Base-by-base conservation (phyloP, 37 sponge, comb jelly and placozoan genomes). In the Chondrilla cf. caribensis region DNA sequence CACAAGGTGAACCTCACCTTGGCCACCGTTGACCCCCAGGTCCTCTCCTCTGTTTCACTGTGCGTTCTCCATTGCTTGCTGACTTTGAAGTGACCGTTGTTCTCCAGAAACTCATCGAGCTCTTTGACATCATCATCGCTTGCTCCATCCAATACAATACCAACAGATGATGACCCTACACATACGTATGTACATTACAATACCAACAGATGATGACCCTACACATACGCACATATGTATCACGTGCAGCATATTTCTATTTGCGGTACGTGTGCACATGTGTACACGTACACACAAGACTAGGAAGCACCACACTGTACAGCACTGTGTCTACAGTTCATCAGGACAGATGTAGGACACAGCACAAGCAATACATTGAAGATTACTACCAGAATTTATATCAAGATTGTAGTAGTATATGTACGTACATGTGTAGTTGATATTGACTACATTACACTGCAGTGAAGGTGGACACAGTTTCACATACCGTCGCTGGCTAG, bases 401-500 rank as follows among this genome's bases (percentile, higher is more conserved):
- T 22, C 68, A 66, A 25, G 18, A 28, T 11, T 25, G n/a, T n/a
- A n/a, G n/a, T n/a, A n/a, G n/a, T n/a, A n/a, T n/a, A n/a, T n/a
- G n/a, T n/a, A n/a, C 18, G 18, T 21, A 55, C 58, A 55, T 18
- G 18, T 15, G 18, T 55, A 55, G 58, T 55, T 18, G 18, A 55
- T 15, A 21, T 18, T 21, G 15, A 18, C 18, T 55, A 18, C 15
- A 55, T 18, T 21, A n/a, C n/a, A 2, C 6, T 60, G 28, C 28
- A 28, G 77, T 35, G 33, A 4, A 0, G 42, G 66, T 18, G 81
- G 43, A n/a, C n/a, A n/a, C n/a, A 11, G 71, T 6, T 2, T 18
- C 58, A 44, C 54, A 73, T 43, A 81, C 88, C 82, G 51, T 90
- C 88, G 25, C 44, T 70, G 58, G 36, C 72, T 31, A 92, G 80